Percentiles rank a stretch among this genome's conserved stretches.
phyloP scores from a whole-genome alignment of 2,888 invertebrate genomes.

The Noctua fimbriata region DNA sequence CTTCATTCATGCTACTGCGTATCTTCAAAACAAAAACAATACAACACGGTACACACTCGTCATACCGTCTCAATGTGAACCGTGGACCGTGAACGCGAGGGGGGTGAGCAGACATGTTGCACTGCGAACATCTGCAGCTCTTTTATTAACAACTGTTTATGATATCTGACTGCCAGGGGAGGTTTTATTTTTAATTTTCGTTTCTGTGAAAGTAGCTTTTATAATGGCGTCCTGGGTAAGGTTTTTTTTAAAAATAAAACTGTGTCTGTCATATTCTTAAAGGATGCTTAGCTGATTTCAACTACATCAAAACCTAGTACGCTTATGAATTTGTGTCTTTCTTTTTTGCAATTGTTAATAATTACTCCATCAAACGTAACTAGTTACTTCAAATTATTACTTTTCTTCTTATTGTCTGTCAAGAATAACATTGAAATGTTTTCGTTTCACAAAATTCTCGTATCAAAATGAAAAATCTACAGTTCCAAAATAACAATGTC shows the following conservation, averaged over 20 bases:
- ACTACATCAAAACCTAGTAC: background rate
- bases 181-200: conserved; percentile 61
- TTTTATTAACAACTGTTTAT: conserved; percentile 71
- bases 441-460: background rate
- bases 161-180: conserved; percentile 51
- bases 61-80: conserved; percentile 50
- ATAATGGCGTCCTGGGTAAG: background rate
- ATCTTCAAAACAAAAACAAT: conserved; percentile 29
- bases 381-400: background rate
- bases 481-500: conserved; percentile 40
- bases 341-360: background rate
- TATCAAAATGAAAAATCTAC: conserved; percentile 18
- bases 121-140: conserved; percentile 67
- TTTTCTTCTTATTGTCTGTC: background rate
- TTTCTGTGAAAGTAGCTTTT: conserved; percentile 17
- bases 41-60: conserved; percentile 25
- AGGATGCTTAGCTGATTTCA: background rate
- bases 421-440: background rate
- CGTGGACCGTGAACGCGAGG: conserved; percentile 60
- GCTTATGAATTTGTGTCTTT: background rate
- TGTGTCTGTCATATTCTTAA: background rate
- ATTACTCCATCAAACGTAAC: background rate
- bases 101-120: conserved; percentile 60
- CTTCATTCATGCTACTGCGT: background rate
- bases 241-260: background rate